phyloP scores from a whole-genome alignment of 2,888 invertebrate genomes.

The Diarsia rubi region DNA sequence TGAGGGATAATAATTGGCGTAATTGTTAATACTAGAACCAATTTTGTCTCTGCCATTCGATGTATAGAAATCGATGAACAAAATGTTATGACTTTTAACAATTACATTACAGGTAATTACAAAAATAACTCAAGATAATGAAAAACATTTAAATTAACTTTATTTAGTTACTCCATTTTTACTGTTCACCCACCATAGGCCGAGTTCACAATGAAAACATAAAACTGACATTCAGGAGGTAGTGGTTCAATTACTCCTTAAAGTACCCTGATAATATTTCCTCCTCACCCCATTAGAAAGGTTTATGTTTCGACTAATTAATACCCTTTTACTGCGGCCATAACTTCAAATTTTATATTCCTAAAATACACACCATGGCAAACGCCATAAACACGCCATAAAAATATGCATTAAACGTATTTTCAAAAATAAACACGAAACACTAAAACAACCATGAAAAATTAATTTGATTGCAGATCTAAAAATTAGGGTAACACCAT shows the following conservation, averaged over 20 bases:
- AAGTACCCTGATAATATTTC: slow-evolving; percentile 25
- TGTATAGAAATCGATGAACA: background rate
- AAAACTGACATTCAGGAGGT: background rate
- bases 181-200: background rate
- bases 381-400: slow-evolving; percentile 10
- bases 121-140: background rate
- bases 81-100: background rate
- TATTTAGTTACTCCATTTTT: background rate
- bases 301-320: slow-evolving; percentile 44
- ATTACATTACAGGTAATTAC: background rate
- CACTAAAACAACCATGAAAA: slow-evolving; percentile 40
- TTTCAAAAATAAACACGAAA: slow-evolving; percentile 24
- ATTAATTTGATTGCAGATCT: slow-evolving; percentile 30
- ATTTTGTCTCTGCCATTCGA: background rate
- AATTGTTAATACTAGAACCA: no score
- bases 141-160: background rate
- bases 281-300: slow-evolving; percentile 16
- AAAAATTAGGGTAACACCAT: slow-evolving; percentile 49
- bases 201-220: background rate
- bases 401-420: slow-evolving; percentile 22
- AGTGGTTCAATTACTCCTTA: slow-evolving; percentile 12
- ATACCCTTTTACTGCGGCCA: slow-evolving; percentile 16
- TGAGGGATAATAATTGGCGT: no score
- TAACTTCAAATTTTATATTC: slow-evolving; percentile 24
- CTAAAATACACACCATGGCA: slow-evolving; percentile 24